These are phyloP conservation scores for Gadopsis bispinosus DNA, from an alignment of 2,797 vertebrate species.

Conservation along the genomic window DNA sequence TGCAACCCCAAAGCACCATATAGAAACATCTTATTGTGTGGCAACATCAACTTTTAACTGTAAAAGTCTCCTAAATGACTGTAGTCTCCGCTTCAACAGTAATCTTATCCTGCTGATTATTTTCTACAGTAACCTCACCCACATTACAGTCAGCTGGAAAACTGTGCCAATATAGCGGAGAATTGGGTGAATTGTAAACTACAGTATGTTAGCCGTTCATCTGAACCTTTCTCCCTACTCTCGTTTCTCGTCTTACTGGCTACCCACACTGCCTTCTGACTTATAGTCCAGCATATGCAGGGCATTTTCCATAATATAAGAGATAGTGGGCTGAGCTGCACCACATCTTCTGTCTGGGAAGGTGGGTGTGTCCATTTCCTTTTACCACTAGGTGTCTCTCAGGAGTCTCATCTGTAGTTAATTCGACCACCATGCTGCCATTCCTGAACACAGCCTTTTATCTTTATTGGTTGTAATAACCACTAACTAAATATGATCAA, in stretches of 20 bases:
- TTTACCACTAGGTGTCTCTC: constrained; percentile 65
- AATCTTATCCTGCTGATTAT: constrained; percentile 15
- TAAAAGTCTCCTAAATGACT: neutral
- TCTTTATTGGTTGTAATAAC: neutral
- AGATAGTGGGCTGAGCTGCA: constrained; percentile 3
- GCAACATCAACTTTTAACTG: neutral
- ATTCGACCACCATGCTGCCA: neutral
- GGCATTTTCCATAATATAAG: constrained; percentile 10
- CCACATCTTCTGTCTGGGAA: constrained; percentile 1
- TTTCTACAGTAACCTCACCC: neutral
- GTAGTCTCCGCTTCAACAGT: neutral
- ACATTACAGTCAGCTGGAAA: constrained; percentile 30
- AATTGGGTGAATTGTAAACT: neutral
- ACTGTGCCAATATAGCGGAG: neutral
- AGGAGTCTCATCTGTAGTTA: neutral
- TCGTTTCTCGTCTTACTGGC: neutral
- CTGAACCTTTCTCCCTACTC: constrained; percentile 11
- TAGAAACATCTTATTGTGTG: neutral
- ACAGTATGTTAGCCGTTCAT: constrained; percentile 6
- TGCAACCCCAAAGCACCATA: neutral
- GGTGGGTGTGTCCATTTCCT: neutral
- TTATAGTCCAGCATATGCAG: neutral
- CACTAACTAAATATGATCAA: neutral
- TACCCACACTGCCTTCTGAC: constrained; percentile 1
- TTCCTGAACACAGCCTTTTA: neutral